Conservation (phyloP, 1,140 invertebrate genomes). For the Colletes gigas region DNA sequence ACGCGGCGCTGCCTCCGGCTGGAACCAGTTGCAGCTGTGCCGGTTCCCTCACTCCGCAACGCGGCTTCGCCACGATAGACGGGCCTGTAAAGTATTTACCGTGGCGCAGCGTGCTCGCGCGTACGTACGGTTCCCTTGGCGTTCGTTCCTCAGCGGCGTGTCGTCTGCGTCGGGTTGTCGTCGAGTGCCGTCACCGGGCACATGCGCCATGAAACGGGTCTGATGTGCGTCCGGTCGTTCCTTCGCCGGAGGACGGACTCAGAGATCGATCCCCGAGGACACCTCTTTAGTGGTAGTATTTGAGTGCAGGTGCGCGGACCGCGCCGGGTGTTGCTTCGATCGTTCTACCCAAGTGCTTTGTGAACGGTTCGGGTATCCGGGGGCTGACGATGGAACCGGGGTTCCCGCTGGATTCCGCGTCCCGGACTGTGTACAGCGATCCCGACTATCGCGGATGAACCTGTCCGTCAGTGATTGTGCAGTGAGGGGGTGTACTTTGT, state of each 20-base stretch:
- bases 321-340: constrained; percentile 29
- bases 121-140: constrained; percentile 42
- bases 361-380: neutral
- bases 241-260: constrained; percentile 28
- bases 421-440: constrained; percentile 5
- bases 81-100: constrained; percentile 48
- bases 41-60: constrained; percentile 77
- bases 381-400: constrained; percentile 16
- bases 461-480: constrained; percentile 52
- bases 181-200: constrained; percentile 12
- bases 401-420: neutral
- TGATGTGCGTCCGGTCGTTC: constrained; percentile 20
- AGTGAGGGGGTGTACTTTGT: constrained; percentile 47
- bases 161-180: neutral
- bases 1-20: constrained; percentile 66
- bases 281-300: constrained; percentile 28
- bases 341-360: constrained; percentile 35
- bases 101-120: constrained; percentile 56
- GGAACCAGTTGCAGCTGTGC: constrained; percentile 56
- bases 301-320: constrained; percentile 50
- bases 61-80: constrained; percentile 66
- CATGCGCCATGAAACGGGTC: constrained; percentile 41
- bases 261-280: constrained; percentile 21
- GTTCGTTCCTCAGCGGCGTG: constrained; percentile 17
- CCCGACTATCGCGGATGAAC: constrained; percentile 17